Percentiles rank a stretch among this genome's conserved stretches.
Conservation (phyloP, 2,113 vertebrate species). For the Alces alces region DNA sequence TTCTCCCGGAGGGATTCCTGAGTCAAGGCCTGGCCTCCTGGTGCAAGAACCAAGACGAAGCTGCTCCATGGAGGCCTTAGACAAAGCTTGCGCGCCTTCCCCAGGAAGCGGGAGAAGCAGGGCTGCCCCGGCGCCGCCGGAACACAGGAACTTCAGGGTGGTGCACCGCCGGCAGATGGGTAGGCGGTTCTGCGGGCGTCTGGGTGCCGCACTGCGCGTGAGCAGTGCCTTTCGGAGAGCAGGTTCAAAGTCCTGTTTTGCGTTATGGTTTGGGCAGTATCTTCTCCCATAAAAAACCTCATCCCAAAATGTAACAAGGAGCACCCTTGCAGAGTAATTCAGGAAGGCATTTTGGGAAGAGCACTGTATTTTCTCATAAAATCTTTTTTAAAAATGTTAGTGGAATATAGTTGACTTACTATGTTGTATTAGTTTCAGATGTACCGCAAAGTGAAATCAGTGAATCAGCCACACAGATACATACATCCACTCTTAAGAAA, state of each 20-base stretch:
- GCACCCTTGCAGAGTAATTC: neutral
- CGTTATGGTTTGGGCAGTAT: rapidly evolving
- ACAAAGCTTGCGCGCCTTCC: slow-evolving; percentile 45
- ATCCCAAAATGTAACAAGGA: neutral
- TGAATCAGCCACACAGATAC: neutral
- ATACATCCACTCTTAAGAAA: neutral
- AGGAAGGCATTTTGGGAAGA: neutral
- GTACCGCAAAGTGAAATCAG: neutral
- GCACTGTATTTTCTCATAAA: neutral
- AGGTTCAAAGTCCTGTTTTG: neutral
- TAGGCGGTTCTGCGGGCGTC: slow-evolving; percentile 55
- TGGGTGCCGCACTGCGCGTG: rapidly evolving
- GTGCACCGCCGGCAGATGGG: slow-evolving; percentile 93
- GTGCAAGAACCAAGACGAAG: slow-evolving; percentile 49
- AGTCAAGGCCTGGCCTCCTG: neutral
- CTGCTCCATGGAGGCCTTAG: slow-evolving; percentile 36
- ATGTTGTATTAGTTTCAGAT: neutral
- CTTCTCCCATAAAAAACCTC: neutral
- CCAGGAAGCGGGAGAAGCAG: neutral
- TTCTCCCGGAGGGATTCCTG: neutral
- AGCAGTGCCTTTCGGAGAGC: neutral
- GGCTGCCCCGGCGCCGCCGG: neutral
- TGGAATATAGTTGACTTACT: neutral
- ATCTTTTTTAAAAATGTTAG: neutral
- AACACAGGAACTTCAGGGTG: slow-evolving; percentile 82